These are phyloP conservation scores for Nomada hirtipes DNA, from an alignment of 2,888 invertebrate genomes.

Conservation along the genomic window DNA sequence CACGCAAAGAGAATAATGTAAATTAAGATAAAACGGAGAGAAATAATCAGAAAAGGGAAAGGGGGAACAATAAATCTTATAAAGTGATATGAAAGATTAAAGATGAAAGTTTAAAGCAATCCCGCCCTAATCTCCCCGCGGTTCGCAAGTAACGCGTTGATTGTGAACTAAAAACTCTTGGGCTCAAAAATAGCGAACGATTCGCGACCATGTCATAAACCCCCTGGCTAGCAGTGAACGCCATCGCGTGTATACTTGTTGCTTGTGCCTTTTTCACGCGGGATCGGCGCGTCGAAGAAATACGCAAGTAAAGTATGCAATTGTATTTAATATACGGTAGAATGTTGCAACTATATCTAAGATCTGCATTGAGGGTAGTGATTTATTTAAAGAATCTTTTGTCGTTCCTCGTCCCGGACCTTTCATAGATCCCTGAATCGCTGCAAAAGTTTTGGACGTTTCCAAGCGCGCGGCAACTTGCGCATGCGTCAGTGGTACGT, in stretches of 20 bases:
- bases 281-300: conserved; percentile 1
- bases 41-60: neutral
- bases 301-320: conserved; percentile 2
- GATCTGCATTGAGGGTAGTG: neutral
- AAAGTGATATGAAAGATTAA: too few relatives aligned
- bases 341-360: neutral
- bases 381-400: conserved; percentile 10
- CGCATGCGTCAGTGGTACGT: too few relatives aligned
- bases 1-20: too few relatives aligned
- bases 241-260: neutral
- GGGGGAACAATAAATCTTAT: neutral
- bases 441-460: too few relatives aligned
- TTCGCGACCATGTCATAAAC: conserved; percentile 6
- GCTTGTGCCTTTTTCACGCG: conserved; percentile 13
- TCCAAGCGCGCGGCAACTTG: too few relatives aligned
- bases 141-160: neutral
- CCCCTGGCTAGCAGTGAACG: neutral
- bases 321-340: neutral
- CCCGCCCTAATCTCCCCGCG: too few relatives aligned
- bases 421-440: too few relatives aligned
- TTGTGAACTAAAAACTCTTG: neutral
- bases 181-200: neutral
- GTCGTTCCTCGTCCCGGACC: too few relatives aligned
- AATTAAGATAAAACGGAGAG: too few relatives aligned
- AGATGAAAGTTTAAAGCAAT: too few relatives aligned